Conservation (phyloP, 2,888 invertebrate species). For the Leistus spinibarbis region DNA sequence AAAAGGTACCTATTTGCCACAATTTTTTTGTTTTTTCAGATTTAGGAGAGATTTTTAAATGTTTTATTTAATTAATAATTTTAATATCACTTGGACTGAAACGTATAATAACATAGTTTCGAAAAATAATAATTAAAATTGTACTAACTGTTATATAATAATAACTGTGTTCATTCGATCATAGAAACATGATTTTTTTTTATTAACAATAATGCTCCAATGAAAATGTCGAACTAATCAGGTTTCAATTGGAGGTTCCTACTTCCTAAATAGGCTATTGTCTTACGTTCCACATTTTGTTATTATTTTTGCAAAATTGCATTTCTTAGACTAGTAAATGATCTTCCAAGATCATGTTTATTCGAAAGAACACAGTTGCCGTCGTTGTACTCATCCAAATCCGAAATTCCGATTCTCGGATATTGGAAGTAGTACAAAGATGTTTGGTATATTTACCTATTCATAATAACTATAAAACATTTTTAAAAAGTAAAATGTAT, state of each 20-base stretch:
- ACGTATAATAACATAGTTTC: slow-evolving; percentile 24
- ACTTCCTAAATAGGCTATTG: too few species aligned
- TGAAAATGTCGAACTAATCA: too few species aligned
- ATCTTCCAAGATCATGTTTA: too few species aligned
- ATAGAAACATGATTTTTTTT: neutral
- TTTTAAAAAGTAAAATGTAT: slow-evolving; percentile 26
- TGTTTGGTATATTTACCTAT: slow-evolving; percentile 31
- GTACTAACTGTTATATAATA: slow-evolving; percentile 28
- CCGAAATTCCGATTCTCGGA: neutral
- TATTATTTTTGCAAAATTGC: too few species aligned
- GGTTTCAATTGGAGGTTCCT: too few species aligned
- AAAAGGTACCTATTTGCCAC: slow-evolving; percentile 30
- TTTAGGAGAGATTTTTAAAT: slow-evolving; percentile 23
- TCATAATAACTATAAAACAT: slow-evolving; percentile 34
- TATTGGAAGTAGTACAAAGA: slow-evolving; percentile 23
- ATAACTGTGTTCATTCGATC: neutral
- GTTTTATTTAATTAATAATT: slow-evolving; percentile 27
- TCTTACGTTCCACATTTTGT: too few species aligned
- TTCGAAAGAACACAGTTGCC: slow-evolving; percentile 2
- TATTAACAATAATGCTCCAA: too few species aligned
- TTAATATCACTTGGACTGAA: slow-evolving; percentile 33
- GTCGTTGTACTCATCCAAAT: slow-evolving; percentile 27
- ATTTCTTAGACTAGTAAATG: neutral
- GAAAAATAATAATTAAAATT: slow-evolving; percentile 27
- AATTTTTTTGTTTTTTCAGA: too few species aligned